Base-by-base conservation (phyloP, 64 coral and sea anemone species). In the Stylophora pistillata region DNA sequence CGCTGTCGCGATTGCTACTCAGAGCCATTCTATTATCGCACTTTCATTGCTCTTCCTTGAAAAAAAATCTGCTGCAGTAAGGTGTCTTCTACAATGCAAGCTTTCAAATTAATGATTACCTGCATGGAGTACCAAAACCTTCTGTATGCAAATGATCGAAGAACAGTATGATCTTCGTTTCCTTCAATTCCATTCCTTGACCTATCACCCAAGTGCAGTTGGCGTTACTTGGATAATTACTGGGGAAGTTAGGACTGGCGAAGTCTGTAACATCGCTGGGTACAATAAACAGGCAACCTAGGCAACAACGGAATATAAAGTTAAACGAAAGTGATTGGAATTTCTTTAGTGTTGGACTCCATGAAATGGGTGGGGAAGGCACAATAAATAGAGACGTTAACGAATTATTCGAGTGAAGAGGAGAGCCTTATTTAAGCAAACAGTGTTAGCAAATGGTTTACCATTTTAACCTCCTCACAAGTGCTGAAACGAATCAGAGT, bases 181-280 rank as follows among this genome's bases (percentile, higher is more conserved):
- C 82, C 27, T 10, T 64, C 27, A 72, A 71, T n/a, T 4, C 61
- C 62, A 69, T 33, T 15, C 65, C 62, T 15, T 53, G 60, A 3
- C 33, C 61, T 27, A 86, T 56, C 72, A 53, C 55, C 82, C 82
- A 86, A 16, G 82, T 86, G 54, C 82, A 86, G 21, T 86, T 86
- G 13, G 82, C 30, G 37, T 72, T 86, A 23, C 62, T 71, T 37
- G 66, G 82, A 72, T 86, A 86, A 41, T 86, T 86, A 17, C 55
- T 23, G 5, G 82, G 82, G n/a, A 55, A 86, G 47, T 86, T 86
- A 53, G 66, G 82, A 53, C 62, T 71, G 18, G 82, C 29, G 28
- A 86, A 86, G 9, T 66, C 23, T 26, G 63, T 27, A 3, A 66
- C 63, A 9, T 66, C 63, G 2, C 25, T 23, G 63, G 63, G 63